Evolutionary conservation across 2,113 vertebrate genomes (phyloP), one percentile per base, ranked within the genome.

Genomic region (Zeus faber): DNA sequence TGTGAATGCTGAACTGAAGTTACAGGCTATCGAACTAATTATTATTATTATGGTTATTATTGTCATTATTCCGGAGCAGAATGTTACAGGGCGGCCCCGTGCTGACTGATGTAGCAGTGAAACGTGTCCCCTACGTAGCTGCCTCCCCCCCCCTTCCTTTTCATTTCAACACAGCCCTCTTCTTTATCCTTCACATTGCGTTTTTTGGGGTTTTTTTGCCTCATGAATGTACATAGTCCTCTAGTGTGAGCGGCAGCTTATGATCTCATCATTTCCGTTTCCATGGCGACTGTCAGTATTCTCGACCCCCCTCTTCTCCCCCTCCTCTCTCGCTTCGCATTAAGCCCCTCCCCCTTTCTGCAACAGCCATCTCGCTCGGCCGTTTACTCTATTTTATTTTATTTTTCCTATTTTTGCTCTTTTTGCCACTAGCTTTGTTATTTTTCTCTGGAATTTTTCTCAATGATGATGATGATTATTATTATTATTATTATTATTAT

Each of bases 401-500:
- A 79, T 85, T 76, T 71, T 62, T 13, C 18, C 18, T 88, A 26
- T 51, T 90, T 79, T 62, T 85, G 84, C 87, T 89, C 83, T 87
- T 90, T 89, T 90, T 84, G 88, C 91, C 89, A 91, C 72, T 87
- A 81, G 62, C 68, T 85, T 86, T 76, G 70, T 48, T 26, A 16
- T 27, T 56, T 47, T 54, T 21, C 26, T 45, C 22, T 22, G 17
- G 9, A 10, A 26, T 13, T 58, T 45, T 14, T 67, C 39, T 49
- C 50, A 50, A n/a, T 41, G 66, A 27, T 69, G 43, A 50, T 72
- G 46, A 62, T 76, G 43, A 59, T 67, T 49, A 65, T 79, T 23
- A 76, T 77, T 62, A 64, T 65, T 58, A 66, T 76, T 83, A 84
- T 83, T 79, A 69, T 80, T 61, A 41, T 10, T 46, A 25, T 2